Base-by-base conservation (phyloP, 2,797 vertebrate genomes). In the Paguma larvata region DNA sequence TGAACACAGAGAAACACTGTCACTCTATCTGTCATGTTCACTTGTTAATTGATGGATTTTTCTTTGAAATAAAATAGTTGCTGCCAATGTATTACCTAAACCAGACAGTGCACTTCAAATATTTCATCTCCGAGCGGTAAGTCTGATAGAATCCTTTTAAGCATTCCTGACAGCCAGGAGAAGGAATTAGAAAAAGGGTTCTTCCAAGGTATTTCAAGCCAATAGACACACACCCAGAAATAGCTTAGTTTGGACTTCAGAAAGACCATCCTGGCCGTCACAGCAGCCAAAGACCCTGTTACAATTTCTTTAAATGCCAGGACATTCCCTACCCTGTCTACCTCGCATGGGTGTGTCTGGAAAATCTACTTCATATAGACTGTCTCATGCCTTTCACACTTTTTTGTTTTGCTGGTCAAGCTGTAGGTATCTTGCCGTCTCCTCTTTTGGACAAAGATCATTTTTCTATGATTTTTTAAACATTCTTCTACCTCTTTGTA, bases 41-140 rank as follows among this genome's bases (percentile, higher is more conserved):
- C 82, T 97, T 97, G 87, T 92, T 98, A 98, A 97, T 95, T 97
- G 85, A 97, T 96, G 85, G 92, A 97, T 97, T 97, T 96, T 93
- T 87, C 82, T 97, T 97, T 97, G 94, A 96, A 95, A 97, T 97
- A 95, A 95, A 98, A 96, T 62, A 96, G 87, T 87, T 86, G 14
- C 94, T 96, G 90, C 78, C 90, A 96, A 95, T 95, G 91, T 94
- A 94, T 94, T 97, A 95, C 79, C 96, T 95, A 95, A 95, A 89
- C 82, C 75, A 97, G 89, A 92, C 92, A 96, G 67, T 67, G 63
- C 25, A 84, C 65, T 98, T 98, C 87, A 97, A 90, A 86, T 77
- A 68, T 84, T 97, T 95, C 93, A 53, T 53, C 93, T 94, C 72
- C 90, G 78, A 96, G 48, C 44, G 27, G 38, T 91, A 80, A 88